phyloP scores from a whole-genome alignment of 2,888 invertebrate genomes.

The Oscheius sp. region DNA sequence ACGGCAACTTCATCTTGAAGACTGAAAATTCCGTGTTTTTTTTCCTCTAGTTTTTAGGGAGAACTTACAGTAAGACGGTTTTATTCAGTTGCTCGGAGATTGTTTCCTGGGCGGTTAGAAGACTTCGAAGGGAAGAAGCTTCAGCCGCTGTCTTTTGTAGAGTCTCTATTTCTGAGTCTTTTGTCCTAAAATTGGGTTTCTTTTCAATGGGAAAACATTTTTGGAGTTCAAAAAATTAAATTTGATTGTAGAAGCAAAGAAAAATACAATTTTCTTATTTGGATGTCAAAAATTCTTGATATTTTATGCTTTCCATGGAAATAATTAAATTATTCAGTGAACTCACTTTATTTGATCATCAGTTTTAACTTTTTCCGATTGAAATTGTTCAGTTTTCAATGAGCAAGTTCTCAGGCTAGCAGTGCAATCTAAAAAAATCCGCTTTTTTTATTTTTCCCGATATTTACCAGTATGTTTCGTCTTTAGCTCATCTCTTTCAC shows the following conservation, averaged over 20 bases:
- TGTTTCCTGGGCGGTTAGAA: conserved; percentile 23
- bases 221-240: no score
- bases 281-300: no score
- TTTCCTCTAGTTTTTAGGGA: neutral
- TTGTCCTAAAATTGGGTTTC: conserved; percentile 8
- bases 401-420: conserved; percentile 11
- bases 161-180: conserved; percentile 16
- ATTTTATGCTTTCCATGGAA: no score
- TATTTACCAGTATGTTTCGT: conserved; percentile 18
- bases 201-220: no score
- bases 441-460: neutral
- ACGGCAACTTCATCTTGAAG: conserved; percentile 30
- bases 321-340: neutral
- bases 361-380: conserved; percentile 10
- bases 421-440: conserved; percentile 16
- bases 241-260: no score
- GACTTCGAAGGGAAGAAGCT: conserved; percentile 12
- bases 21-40: conserved; percentile 17
- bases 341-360: conserved; percentile 26
- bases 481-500: conserved; percentile 15
- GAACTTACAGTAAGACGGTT: conserved; percentile 18
- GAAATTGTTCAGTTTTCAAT: conserved; percentile 18
- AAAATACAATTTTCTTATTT: no score
- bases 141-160: conserved; percentile 15
- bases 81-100: conserved; percentile 28